Evolutionary conservation across 2,888 invertebrate species (phyloP).

Genomic region (Crossocerus cetratus): DNA sequence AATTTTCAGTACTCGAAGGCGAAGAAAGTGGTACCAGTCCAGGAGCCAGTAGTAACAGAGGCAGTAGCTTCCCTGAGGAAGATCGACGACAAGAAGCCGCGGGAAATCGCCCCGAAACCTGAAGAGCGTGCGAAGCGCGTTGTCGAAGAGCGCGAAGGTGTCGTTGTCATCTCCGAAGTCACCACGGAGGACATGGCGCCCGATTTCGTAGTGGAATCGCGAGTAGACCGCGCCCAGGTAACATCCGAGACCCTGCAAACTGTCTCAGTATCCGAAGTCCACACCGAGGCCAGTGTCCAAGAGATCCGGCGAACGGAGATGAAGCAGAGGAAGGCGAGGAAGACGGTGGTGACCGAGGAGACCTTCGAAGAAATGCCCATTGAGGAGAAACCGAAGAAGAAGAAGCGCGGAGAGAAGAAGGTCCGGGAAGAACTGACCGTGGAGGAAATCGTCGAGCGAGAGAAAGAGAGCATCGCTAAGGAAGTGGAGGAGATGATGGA

Average conservation of each 20-base stretch:
- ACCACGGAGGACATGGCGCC: constrained; percentile 65
- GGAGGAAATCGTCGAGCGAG: constrained; percentile 80
- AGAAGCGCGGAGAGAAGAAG: constrained; percentile 72
- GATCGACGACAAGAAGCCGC: constrained; percentile 78
- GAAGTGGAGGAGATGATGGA: constrained; percentile 88
- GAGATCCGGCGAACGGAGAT: constrained; percentile 72
- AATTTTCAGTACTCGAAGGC: constrained; percentile 71
- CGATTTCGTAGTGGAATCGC: constrained; percentile 65
- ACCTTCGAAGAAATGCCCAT: constrained; percentile 34
- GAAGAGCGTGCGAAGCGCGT: constrained; percentile 78
- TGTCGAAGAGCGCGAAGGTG: constrained; percentile 78
- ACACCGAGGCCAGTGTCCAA: constrained; percentile 79
- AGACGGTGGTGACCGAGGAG: constrained; percentile 52
- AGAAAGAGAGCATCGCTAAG: constrained; percentile 81
- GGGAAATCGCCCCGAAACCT: constrained; percentile 72
- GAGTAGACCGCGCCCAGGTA: constrained; percentile 65
- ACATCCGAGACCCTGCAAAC: constrained; percentile 77
- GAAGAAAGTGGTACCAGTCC: constrained; percentile 79
- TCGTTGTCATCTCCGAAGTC: constrained; percentile 71
- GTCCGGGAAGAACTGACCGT: constrained; percentile 78
- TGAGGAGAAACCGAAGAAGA: constrained; percentile 65
- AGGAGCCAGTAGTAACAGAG: constrained; percentile 81
- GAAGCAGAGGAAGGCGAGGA: constrained; percentile 71
- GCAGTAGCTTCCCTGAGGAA: constrained; percentile 83
- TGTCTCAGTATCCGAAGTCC: constrained; percentile 80